Percentiles rank a stretch among this genome's conserved stretches.
Conservation (phyloP, 2,888 invertebrate species). For the Stictocephala bisonia region DNA sequence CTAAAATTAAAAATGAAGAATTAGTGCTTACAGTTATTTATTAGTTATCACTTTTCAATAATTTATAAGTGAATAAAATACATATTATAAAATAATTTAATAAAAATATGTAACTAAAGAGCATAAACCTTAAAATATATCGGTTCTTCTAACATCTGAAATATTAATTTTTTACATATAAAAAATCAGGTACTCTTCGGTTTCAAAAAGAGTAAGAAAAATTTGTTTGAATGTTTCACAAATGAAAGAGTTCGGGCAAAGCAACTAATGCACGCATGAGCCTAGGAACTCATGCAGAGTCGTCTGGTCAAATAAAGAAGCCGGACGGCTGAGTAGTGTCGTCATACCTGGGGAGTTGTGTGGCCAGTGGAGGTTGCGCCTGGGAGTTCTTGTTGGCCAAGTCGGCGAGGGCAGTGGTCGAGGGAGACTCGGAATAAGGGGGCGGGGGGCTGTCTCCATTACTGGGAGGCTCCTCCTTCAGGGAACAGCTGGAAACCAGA, state of each 20-base stretch:
- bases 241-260: background rate
- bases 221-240: background rate
- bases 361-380: background rate
- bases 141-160: no score
- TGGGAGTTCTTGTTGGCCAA: slow-evolving; percentile 42
- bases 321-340: slow-evolving; percentile 51
- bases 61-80: no score
- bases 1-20: no score
- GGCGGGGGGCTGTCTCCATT: slow-evolving; percentile 65
- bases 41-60: no score
- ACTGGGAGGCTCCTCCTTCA: slow-evolving; percentile 55
- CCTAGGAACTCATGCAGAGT: slow-evolving; percentile 5
- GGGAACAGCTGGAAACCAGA: slow-evolving; percentile 53
- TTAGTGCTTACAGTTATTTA: no score
- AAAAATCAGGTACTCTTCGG: no score
- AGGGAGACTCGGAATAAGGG: slow-evolving; percentile 62
- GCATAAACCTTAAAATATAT: no score
- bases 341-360: slow-evolving; percentile 56
- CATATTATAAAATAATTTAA: no score
- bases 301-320: slow-evolving; percentile 54
- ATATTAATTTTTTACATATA: no score
- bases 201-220: no score
- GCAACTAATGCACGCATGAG: background rate
- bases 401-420: slow-evolving; percentile 26
- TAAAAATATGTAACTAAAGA: no score